Base-by-base conservation (phyloP, 92 coral and sea anemone genomes). In the Phenganax subtilis region DNA sequence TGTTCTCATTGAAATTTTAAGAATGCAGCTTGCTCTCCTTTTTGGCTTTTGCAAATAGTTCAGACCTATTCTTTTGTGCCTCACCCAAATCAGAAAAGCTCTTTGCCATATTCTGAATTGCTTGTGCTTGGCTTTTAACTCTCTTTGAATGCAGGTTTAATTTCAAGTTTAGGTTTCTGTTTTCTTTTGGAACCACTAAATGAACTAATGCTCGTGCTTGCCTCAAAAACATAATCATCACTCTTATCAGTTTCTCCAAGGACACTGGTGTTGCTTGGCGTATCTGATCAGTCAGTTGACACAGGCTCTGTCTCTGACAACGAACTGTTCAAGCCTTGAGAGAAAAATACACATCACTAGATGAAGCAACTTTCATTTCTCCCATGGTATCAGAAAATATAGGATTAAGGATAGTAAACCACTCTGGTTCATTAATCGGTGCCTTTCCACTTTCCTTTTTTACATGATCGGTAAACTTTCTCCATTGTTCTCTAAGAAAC, bases 361-460 rank as follows among this genome's bases (percentile, higher is more conserved):
- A 51, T 5, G 88, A 80, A 85, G 85, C 59, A 29, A 27, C 66
- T 79, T 85, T 64, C 88, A 85, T 56, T n/a, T 70, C 57, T 69
- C 85, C 88, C 85, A 85, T 80, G 75, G 88, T 86, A 65, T 86
- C 88, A 63, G 88, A 85, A 64, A 84, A 84, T 76, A 84, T 74
- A 27, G 87, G 87, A 69, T 84, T 85, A n/a, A 85, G 28, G 75
- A 85, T 78, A 60, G 88, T 80, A 31, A 85, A 80, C 88, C 88
- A 85, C 74, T 85, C 85, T 72, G 86, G 88, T 67, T 85, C 74
- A 12, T 85, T 44, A 30, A 71, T 78, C 15, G 88, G 78, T 44
- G 85, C 73, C 55, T 79, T 85, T 85, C 80, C 81, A 37, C 85
- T 85, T 80, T 75, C 88, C 47, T 47, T 85, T 61, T 85, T 85